These are phyloP conservation scores for Pipistrellus pipistrellus DNA, from an alignment of 2,797 vertebrate genomes.

Conservation along the genomic window DNA sequence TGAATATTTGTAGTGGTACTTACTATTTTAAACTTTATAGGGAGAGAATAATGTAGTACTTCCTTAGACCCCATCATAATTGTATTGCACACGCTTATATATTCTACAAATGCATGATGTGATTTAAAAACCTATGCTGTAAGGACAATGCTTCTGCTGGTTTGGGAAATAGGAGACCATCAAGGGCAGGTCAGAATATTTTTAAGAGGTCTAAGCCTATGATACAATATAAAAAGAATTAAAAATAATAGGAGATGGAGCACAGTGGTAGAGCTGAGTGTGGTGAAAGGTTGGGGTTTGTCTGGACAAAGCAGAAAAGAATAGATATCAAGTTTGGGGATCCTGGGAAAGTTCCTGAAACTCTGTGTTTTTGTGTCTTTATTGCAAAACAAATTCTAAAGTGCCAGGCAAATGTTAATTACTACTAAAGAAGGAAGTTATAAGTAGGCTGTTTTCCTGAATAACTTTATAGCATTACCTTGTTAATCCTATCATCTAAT, in stretches of 20 bases:
- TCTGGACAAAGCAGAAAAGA: neutral
- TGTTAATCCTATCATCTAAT: slow-evolving; percentile 59
- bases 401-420: slow-evolving; percentile 37
- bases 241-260: neutral
- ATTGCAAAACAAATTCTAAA: slow-evolving; percentile 61
- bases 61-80: neutral
- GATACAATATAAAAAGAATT: neutral
- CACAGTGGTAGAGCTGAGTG: neutral
- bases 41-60: neutral
- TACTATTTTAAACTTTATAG: slow-evolving; percentile 17
- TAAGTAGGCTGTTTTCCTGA: slow-evolving; percentile 57
- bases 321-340: neutral
- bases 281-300: neutral
- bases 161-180: neutral
- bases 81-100: neutral
- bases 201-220: neutral
- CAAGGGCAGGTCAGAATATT: neutral
- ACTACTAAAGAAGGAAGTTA: slow-evolving; percentile 49
- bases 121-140: neutral
- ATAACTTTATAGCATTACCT: slow-evolving; percentile 54
- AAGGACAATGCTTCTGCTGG: neutral
- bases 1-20: neutral
- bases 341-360: slow-evolving; percentile 24
- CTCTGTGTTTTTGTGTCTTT: slow-evolving; percentile 4
- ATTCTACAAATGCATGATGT: neutral